Conservation (phyloP, 2,797 vertebrate genomes). For the Tadarida brasiliensis region DNA sequence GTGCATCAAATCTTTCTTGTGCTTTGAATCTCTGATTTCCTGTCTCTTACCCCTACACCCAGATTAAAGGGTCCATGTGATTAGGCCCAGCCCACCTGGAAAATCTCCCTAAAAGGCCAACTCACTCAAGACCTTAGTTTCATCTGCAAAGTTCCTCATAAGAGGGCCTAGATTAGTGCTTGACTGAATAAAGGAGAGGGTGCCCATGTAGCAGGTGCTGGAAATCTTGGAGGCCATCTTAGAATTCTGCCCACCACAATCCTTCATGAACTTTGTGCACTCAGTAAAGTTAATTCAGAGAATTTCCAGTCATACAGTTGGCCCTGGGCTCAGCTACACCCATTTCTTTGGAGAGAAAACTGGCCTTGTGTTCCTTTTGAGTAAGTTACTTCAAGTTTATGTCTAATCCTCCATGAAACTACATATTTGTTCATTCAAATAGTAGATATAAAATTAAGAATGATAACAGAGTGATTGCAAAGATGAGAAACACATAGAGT, state of each 20-base stretch:
- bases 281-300: not conserved
- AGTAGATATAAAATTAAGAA: not conserved
- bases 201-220: not conserved
- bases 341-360: slow-evolving; percentile 12
- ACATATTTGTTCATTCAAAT: not conserved
- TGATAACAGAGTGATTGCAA: not conserved
- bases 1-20: not conserved
- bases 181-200: not conserved
- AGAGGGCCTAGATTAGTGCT: not conserved
- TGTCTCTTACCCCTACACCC: not conserved
- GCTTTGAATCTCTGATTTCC: not conserved
- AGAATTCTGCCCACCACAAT: not conserved
- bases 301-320: not conserved
- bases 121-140: not conserved
- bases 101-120: not conserved
- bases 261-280: not conserved
- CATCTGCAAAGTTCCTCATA: not conserved
- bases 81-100: not conserved
- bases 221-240: not conserved
- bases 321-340: not conserved
- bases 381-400: not conserved
- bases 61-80: not conserved
- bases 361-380: not conserved
- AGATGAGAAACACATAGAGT: not conserved
- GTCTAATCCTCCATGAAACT: not conserved